phyloP scores from a whole-genome alignment of 2,113 vertebrate genomes.

The Propithecus coquereli region DNA sequence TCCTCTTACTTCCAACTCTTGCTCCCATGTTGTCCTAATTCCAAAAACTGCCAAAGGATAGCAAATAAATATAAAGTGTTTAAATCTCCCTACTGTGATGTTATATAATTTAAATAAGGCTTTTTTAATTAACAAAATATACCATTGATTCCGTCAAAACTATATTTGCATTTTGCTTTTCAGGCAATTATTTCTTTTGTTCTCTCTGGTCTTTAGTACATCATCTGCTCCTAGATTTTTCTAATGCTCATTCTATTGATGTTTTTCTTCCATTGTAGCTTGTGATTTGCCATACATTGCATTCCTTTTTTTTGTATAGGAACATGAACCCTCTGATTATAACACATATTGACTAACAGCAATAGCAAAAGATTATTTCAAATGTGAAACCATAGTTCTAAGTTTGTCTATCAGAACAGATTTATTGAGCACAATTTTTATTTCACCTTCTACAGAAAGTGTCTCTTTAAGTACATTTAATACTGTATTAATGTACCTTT shows the following conservation, averaged over 20 bases:
- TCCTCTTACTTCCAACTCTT: background rate
- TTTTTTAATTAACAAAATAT: background rate
- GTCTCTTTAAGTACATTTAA: background rate
- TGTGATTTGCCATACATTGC: background rate
- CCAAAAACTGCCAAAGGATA: background rate
- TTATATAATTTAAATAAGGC: background rate
- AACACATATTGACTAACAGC: background rate
- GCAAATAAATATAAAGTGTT: background rate
- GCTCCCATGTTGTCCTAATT: background rate
- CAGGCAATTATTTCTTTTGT: background rate
- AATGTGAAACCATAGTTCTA: background rate
- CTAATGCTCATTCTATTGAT: background rate
- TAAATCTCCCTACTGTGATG: background rate
- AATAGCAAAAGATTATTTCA: background rate
- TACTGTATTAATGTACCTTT: background rate
- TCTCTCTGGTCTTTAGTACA: conserved; percentile 14
- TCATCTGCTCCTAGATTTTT: background rate
- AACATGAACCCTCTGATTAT: background rate
- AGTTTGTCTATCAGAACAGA: background rate
- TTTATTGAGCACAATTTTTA: background rate
- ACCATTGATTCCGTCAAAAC: background rate
- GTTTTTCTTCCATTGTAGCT: background rate
- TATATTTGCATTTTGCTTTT: background rate
- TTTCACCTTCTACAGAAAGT: background rate
- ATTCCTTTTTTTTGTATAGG: background rate